These are phyloP conservation scores for Sialia sialis DNA, from an alignment of 2,113 vertebrate species.

Conservation along the genomic window DNA sequence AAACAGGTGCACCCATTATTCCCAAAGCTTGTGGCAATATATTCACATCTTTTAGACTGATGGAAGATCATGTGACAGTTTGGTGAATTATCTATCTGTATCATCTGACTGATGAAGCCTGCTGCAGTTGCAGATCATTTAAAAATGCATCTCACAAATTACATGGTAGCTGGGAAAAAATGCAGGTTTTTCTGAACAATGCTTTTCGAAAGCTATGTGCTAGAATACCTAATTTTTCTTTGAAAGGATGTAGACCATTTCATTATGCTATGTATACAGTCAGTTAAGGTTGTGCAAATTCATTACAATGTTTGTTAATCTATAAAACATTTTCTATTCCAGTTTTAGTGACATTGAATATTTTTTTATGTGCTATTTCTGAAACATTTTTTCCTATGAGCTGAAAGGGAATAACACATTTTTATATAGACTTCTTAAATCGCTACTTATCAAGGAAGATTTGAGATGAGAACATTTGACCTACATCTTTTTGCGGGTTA, in stretches of 20 bases:
- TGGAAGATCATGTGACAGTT: constrained; percentile 88
- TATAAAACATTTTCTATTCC: constrained; percentile 86
- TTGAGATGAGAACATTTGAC: constrained; percentile 58
- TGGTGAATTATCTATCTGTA: constrained; percentile 91
- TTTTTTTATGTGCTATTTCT: constrained; percentile 76
- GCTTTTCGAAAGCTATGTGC: constrained; percentile 68
- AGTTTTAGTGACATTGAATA: constrained; percentile 78
- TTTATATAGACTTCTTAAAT: constrained; percentile 69
- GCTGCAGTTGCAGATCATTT: constrained; percentile 82
- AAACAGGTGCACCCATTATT: constrained; percentile 99
- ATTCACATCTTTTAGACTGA: constrained; percentile 93
- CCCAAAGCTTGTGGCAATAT: constrained; percentile 95
- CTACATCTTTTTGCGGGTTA: constrained; percentile 59
- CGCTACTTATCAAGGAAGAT: constrained; percentile 62
- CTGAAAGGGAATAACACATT: constrained; percentile 62
- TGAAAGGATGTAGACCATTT: constrained; percentile 72
- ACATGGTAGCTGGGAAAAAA: constrained; percentile 79
- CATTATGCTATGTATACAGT: constrained; percentile 80
- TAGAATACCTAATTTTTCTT: constrained; percentile 72
- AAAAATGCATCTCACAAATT: constrained; percentile 86
- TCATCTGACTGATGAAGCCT: constrained; percentile 89
- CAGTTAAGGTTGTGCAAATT: constrained; percentile 87
- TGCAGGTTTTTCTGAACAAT: constrained; percentile 77
- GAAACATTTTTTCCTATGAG: constrained; percentile 73
- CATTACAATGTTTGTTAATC: constrained; percentile 90